These are phyloP conservation scores for Scomber colias DNA, from an alignment of 2,113 vertebrate species.

Conservation along the genomic window DNA sequence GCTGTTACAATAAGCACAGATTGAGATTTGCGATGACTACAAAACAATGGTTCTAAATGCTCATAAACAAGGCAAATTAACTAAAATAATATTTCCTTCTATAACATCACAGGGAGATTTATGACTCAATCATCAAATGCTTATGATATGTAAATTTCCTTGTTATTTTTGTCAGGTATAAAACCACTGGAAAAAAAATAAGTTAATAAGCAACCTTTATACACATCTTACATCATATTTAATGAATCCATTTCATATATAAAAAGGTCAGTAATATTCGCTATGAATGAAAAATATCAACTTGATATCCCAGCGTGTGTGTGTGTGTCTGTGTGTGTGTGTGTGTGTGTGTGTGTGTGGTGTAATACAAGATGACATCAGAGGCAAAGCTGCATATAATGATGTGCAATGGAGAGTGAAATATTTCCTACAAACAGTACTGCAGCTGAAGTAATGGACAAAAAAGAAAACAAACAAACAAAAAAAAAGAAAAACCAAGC, in stretches of 20 bases:
- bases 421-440: slow-evolving; percentile 50
- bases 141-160: slow-evolving; percentile 47
- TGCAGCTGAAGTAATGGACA: slow-evolving; percentile 55
- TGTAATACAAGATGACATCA: slow-evolving; percentile 45
- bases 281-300: slow-evolving; percentile 65
- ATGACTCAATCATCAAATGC: slow-evolving; percentile 23
- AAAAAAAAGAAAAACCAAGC: slow-evolving; percentile 53
- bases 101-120: slow-evolving; percentile 26
- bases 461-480: slow-evolving; percentile 37
- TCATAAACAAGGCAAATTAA: slow-evolving; percentile 33
- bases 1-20: slow-evolving; percentile 12
- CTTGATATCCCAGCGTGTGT: slow-evolving; percentile 34
- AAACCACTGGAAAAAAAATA: slow-evolving; percentile 75
- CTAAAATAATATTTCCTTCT: slow-evolving; percentile 18
- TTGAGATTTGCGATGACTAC: not conserved
- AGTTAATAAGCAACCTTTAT: slow-evolving; percentile 82
- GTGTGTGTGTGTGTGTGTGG: slow-evolving; percentile 3
- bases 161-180: slow-evolving; percentile 64
- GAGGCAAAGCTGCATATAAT: slow-evolving; percentile 51
- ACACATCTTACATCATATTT: slow-evolving; percentile 81
- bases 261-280: slow-evolving; percentile 80
- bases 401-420: slow-evolving; percentile 36
- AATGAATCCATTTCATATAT: slow-evolving; percentile 78
- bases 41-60: slow-evolving; percentile 1
- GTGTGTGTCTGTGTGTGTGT: too few relatives aligned